Evolutionary conservation across 1,140 invertebrate species (phyloP).

Genomic region (Meloidogyne exigua): DNA sequence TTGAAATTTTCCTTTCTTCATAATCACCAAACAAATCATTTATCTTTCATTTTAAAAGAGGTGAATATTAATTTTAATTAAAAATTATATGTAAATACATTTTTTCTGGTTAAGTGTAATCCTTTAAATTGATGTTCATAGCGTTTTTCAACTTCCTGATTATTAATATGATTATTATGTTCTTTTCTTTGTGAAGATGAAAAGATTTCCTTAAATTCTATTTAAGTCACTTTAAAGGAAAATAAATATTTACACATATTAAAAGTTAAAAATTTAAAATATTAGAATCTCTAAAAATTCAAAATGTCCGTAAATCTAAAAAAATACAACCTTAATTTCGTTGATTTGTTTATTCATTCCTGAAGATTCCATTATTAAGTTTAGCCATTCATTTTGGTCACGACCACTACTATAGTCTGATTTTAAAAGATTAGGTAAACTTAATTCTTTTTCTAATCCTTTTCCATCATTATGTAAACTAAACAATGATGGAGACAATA

Average conservation of each 20-base stretch:
- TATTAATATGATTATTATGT: not conserved
- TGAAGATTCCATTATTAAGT: constrained; percentile 52
- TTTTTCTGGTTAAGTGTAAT: constrained; percentile 38
- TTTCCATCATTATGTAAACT: constrained; percentile 45
- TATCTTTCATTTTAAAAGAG: constrained; percentile 1
- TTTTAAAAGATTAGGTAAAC: constrained; percentile 42
- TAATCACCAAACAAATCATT: constrained; percentile 33
- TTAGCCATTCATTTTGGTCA: constrained; percentile 51
- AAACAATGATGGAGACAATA: constrained; percentile 50
- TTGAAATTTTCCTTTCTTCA: constrained; percentile 30
- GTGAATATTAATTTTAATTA: not conserved
- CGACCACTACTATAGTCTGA: constrained; percentile 12
- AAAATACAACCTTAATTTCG: constrained; percentile 15
- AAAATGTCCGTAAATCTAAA: not conserved
- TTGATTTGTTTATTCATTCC: constrained; percentile 45
- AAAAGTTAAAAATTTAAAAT: too few species aligned
- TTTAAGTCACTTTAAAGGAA: too few species aligned
- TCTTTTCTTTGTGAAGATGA: not conserved
- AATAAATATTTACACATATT: too few species aligned
- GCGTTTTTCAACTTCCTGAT: constrained; percentile 9
- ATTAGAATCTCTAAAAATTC: too few species aligned
- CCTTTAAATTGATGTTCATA: constrained; percentile 5
- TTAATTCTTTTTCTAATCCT: constrained; percentile 45
- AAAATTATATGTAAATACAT: constrained; percentile 10
- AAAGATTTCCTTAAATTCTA: not conserved